Base-by-base conservation (phyloP, 2,113 vertebrate species). In the Heteronetta atricapilla region DNA sequence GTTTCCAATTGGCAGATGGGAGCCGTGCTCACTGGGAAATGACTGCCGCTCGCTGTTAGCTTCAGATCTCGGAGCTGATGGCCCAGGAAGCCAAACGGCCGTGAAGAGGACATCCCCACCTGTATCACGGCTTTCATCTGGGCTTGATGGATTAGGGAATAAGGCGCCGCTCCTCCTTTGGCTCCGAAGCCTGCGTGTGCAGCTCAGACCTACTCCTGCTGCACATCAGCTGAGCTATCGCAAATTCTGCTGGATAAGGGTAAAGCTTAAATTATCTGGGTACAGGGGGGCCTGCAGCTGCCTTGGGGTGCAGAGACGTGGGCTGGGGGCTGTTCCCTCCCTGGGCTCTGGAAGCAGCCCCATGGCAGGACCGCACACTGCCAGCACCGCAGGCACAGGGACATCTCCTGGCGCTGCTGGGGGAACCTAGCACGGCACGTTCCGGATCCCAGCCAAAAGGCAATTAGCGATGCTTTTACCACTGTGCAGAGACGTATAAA, bases 1-100 rank as follows among this genome's bases (percentile, higher is more conserved):
- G 88, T 90, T 95, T 93, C 66, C 80, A 93, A 90, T 88, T 53
- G 31, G 3, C 85, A 90, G 76, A 52, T 6, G 17, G 58, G 68
- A 94, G 69, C 90, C 0, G 8, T 88, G 82, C 50, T 95, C 84
- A 55, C 8, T 79, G 89, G 84, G 89, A 93, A 80, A 53, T 66
- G 75, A 89, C 82, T 94, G 84, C 75, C 77, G 62, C 74, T 91
- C 79, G 1, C 89, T 63, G 78, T 55, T 63, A 21, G 55, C 52
- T 95, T 69, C 58, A 67, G 62, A 87, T 23, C 67, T 66, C 11
- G 2, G 53, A 70, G 63, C 0, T 95, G 64, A 53, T 67, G 85
- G 82, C 56, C 59, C 72, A 88, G 70, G 69, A 94, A 69, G 72
- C 74, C 59, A 82, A 95, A 83, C 13, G 64, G 56, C 84, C 56